Conservation (phyloP, 1,140 invertebrate genomes). For the Branchinecta lynchi region DNA sequence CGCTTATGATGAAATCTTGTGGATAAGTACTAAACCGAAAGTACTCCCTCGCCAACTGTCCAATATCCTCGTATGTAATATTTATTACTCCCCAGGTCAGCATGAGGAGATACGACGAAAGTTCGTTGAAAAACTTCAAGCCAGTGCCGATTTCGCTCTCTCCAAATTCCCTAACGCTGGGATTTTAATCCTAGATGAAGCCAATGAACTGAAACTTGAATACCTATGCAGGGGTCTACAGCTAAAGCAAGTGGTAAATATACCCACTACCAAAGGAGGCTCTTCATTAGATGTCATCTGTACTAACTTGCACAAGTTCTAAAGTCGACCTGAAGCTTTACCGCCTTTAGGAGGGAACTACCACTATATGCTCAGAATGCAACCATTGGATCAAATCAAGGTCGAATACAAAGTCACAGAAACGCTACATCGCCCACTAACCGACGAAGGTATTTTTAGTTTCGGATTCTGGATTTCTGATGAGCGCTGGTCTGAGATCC, state of each 20-base stretch:
- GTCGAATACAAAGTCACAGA: too few species aligned
- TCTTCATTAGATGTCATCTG: too few species aligned
- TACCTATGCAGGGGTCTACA: too few species aligned
- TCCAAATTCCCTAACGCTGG: too few species aligned
- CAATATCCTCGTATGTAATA: neutral
- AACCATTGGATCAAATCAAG: too few species aligned
- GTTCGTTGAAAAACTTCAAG: slow-evolving; percentile 10
- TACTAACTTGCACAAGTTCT: slow-evolving; percentile 9
- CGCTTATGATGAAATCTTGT: slow-evolving; percentile 2
- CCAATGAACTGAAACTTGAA: too few species aligned
- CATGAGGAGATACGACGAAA: slow-evolving; percentile 1
- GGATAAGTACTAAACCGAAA: slow-evolving; percentile 2
- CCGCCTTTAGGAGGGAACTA: slow-evolving; percentile 4
- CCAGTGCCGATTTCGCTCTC: too few species aligned
- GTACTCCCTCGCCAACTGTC: slow-evolving; percentile 1
- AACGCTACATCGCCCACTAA: too few species aligned
- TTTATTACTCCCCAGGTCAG: slow-evolving; percentile 8
- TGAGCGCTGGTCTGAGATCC: slow-evolving; percentile 3
- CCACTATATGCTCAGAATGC: slow-evolving; percentile 5
- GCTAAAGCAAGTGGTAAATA: too few species aligned
- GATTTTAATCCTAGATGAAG: too few species aligned
- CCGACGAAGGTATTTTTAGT: slow-evolving; percentile 9
- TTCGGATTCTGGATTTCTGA: slow-evolving; percentile 9
- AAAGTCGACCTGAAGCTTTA: neutral
- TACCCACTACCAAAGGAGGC: too few species aligned